Percentiles rank a stretch among this genome's conserved stretches.
phyloP scores from a whole-genome alignment of 2,797 vertebrate species.

The Pempheris klunzingeri region DNA sequence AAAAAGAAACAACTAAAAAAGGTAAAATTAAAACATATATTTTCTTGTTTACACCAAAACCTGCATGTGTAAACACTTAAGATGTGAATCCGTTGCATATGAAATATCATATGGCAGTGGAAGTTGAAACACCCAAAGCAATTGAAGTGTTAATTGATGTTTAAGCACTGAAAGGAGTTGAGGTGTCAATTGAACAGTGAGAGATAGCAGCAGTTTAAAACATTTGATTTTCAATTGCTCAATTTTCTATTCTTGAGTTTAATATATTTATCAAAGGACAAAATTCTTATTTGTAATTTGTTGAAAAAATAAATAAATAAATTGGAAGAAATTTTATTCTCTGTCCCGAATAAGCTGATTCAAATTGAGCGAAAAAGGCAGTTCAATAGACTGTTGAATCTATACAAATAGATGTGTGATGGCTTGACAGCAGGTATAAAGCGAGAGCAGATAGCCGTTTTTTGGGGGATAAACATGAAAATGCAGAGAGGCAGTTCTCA shows the following conservation, averaged over 20 bases:
- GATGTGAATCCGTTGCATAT: neutral
- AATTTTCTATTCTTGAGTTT: slow-evolving; percentile 3
- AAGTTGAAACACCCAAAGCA: neutral
- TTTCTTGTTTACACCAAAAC: neutral
- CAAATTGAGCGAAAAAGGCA: slow-evolving; percentile 26
- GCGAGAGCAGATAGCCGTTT: slow-evolving; percentile 57
- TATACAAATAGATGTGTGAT: slow-evolving; percentile 59
- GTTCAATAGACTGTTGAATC: slow-evolving; percentile 51
- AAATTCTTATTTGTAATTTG: slow-evolving; percentile 16
- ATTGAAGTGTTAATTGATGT: neutral
- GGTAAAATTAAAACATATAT: too few relatives aligned
- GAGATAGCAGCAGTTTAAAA: slow-evolving; percentile 4
- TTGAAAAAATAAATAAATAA: slow-evolving; percentile 14
- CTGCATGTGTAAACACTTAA: too few relatives aligned
- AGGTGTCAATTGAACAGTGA: neutral
- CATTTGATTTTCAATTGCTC: neutral
- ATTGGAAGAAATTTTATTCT: slow-evolving; percentile 21
- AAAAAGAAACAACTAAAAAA: too few relatives aligned
- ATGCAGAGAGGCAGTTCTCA: slow-evolving; percentile 66
- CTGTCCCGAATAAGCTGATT: slow-evolving; percentile 45
- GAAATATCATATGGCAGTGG: neutral
- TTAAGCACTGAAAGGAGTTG: neutral
- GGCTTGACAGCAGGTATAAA: slow-evolving; percentile 72
- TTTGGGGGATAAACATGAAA: slow-evolving; percentile 70
- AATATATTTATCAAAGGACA: slow-evolving; percentile 11